phyloP scores from a whole-genome alignment of 2,797 vertebrate genomes.

The Simalia tracyae region DNA sequence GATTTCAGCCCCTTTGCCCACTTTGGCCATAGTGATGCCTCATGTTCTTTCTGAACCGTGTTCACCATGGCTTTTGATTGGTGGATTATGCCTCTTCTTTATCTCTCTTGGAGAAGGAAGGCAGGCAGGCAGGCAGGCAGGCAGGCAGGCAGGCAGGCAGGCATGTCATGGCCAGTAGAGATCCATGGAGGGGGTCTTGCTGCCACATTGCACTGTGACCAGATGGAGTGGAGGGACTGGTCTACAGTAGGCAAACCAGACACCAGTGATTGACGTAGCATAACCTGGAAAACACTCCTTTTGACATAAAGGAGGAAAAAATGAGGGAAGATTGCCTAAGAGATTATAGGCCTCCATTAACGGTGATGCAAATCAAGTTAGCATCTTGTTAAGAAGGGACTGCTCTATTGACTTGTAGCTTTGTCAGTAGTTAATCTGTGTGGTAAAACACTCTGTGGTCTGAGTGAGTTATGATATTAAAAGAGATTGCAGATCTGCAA shows the following conservation, averaged over 20 bases:
- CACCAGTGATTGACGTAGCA: background rate
- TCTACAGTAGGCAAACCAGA: background rate
- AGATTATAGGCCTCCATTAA: background rate
- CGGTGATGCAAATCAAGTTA: background rate
- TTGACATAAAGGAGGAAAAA: background rate
- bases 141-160: accelerated
- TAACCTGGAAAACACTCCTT: background rate
- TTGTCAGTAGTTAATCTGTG: background rate
- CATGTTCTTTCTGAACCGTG: background rate
- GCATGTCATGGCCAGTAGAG: background rate
- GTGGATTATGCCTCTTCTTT: background rate
- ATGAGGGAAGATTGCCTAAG: background rate
- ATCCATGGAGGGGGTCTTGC: background rate
- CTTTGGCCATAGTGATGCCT: background rate
- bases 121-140: no score
- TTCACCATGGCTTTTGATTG: background rate
- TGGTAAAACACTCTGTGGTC: background rate
- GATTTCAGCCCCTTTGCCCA: background rate
- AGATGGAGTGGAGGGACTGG: background rate
- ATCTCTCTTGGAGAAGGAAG: background rate
- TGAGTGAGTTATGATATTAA: background rate
- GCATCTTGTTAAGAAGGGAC: background rate
- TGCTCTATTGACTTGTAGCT: background rate
- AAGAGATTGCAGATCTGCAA: background rate
- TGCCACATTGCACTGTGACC: background rate